These are phyloP conservation scores for Brienomyrus longianalis DNA, from an alignment of 2,113 vertebrate species.

Conservation along the genomic window DNA sequence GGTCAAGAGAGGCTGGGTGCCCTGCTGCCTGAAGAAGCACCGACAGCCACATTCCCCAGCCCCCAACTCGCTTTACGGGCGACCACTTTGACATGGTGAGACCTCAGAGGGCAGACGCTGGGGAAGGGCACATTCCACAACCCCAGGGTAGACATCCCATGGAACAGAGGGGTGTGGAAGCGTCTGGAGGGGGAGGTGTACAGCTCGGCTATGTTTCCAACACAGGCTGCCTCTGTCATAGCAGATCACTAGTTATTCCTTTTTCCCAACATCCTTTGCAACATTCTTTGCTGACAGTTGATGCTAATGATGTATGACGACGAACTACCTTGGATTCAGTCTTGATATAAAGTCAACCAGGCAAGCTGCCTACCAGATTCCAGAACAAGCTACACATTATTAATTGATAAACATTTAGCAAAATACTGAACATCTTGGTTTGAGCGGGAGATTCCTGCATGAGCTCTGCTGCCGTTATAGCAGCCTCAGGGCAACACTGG, in stretches of 20 bases:
- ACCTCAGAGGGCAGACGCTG: not conserved
- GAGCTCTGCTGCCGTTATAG: not conserved
- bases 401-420: not conserved
- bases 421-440: not conserved
- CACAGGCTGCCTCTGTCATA: not conserved
- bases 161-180: not conserved
- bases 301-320: not conserved
- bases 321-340: not conserved
- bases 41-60: not conserved
- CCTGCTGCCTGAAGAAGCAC: not conserved
- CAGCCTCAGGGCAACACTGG: not conserved
- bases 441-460: not conserved
- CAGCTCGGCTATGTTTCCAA: not conserved
- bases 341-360: not conserved
- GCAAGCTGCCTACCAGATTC: not conserved
- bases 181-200: not conserved
- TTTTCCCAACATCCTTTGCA: not conserved
- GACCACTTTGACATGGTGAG: not conserved
- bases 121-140: not conserved
- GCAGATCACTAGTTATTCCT: not conserved
- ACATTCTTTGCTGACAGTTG: not conserved
- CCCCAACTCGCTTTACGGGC: not conserved
- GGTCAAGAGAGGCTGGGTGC: not conserved
- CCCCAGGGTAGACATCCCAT: not conserved
- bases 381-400: not conserved